A percentile compares a stretch with the other conserved stretches of the same genome.
These are phyloP conservation scores for Alviniconcha strummeri DNA, from an alignment of 2,888 invertebrate species.

Conservation along the genomic window DNA sequence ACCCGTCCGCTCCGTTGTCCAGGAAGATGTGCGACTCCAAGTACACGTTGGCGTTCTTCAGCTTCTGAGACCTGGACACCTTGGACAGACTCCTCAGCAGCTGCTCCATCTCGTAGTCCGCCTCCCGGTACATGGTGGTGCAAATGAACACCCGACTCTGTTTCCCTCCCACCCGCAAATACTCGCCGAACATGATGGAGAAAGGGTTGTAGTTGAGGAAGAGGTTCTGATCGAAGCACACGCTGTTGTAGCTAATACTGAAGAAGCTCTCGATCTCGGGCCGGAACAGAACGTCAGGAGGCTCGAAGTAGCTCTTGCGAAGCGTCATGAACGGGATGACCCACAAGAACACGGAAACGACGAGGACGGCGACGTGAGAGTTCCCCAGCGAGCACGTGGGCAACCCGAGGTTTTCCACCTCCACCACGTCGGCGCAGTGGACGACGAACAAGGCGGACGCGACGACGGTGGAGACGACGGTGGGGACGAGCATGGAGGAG, in stretches of 20 bases:
- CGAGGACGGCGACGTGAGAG: slow-evolving; percentile 10
- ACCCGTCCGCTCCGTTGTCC: slow-evolving; percentile 54
- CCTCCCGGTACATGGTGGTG: slow-evolving; percentile 62
- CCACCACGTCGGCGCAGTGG: slow-evolving; percentile 35
- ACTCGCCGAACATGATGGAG: slow-evolving; percentile 33
- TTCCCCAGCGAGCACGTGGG: slow-evolving; percentile 26
- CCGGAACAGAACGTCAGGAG: slow-evolving; percentile 41
- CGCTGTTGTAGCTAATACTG: slow-evolving; percentile 44
- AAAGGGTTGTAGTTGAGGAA: slow-evolving; percentile 46
- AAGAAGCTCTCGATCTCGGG: slow-evolving; percentile 48
- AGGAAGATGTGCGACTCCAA: slow-evolving; percentile 59
- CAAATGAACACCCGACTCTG: slow-evolving; percentile 53
- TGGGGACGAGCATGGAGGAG: slow-evolving; percentile 46
- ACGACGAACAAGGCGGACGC: slow-evolving; percentile 39
- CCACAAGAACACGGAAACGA: slow-evolving; percentile 37
- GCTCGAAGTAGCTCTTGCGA: slow-evolving; percentile 37
- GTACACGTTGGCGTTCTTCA: slow-evolving; percentile 45
- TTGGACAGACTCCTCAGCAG: slow-evolving; percentile 52
- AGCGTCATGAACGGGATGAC: slow-evolving; percentile 42
- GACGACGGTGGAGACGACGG: slow-evolving; percentile 47
- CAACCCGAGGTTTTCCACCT: slow-evolving; percentile 36
- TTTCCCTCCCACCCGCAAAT: slow-evolving; percentile 24
- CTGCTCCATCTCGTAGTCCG: slow-evolving; percentile 58
- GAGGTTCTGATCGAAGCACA: slow-evolving; percentile 52
- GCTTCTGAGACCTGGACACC: slow-evolving; percentile 47